These are phyloP conservation scores for Lophius americanus DNA, from an alignment of 2,797 vertebrate species.

Conservation along the genomic window DNA sequence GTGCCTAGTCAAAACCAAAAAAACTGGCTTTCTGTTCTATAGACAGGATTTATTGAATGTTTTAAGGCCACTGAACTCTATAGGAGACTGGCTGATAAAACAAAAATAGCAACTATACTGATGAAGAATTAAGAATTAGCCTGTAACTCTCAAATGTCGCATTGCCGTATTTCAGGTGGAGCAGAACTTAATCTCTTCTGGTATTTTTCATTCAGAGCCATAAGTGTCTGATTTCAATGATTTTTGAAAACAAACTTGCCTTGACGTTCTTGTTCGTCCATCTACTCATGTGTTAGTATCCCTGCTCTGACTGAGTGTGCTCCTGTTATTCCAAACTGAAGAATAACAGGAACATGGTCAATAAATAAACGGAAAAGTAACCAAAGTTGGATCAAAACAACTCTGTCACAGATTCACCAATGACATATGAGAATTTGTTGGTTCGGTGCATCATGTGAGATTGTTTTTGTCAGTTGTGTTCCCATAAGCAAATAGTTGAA, in stretches of 20 bases:
- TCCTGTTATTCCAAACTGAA: neutral
- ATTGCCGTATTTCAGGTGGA: too few relatives aligned
- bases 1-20: neutral
- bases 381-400: too few relatives aligned
- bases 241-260: neutral
- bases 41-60: slow-evolving; percentile 14
- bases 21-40: neutral
- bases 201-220: neutral
- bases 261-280: neutral
- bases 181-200: slow-evolving; percentile 3
- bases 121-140: neutral
- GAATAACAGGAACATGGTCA: too few relatives aligned
- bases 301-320: slow-evolving; percentile 4
- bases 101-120: neutral
- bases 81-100: slow-evolving; percentile 23
- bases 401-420: too few relatives aligned
- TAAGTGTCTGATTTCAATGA: neutral
- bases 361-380: too few relatives aligned
- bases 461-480: neutral
- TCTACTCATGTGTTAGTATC: neutral
- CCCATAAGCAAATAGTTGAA: neutral
- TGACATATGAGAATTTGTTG: neutral
- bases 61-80: slow-evolving; percentile 2
- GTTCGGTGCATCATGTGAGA: neutral
- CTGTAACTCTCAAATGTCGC: slow-evolving; percentile 3